Evolutionary conservation across 2,888 invertebrate genomes (phyloP).

Genomic region (Drosophila borealis): DNA sequence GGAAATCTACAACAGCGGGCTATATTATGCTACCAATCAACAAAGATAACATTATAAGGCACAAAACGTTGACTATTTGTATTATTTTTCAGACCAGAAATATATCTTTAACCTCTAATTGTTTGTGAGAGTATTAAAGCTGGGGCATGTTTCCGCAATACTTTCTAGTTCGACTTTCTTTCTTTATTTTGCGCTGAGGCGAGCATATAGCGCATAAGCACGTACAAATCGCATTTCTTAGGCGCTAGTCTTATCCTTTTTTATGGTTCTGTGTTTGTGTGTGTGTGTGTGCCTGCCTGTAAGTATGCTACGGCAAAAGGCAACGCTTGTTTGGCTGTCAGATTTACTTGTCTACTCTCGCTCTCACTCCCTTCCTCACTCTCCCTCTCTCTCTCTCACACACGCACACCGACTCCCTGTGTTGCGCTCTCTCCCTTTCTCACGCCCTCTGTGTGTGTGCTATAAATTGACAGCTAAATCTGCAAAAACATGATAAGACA

Average conservation of each 20-base stretch:
- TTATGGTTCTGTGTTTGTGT: constrained; percentile 53
- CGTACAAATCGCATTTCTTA: constrained; percentile 85
- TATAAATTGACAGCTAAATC: constrained; percentile 80
- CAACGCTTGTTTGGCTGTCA: constrained; percentile 75
- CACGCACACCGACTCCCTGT: background rate
- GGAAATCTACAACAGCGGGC: no score
- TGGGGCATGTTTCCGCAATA: background rate
- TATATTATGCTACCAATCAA: no score
- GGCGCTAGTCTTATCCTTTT: constrained; percentile 74
- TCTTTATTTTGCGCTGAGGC: constrained; percentile 64
- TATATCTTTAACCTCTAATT: background rate
- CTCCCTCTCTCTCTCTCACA: background rate
- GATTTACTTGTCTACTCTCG: constrained; percentile 70
- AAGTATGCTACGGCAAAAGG: constrained; percentile 55
- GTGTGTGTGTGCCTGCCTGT: constrained; percentile 24
- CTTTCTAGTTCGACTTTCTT: background rate
- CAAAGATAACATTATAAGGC: no score
- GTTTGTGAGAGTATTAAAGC: constrained; percentile 7
- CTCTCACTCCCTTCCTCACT: constrained; percentile 8
- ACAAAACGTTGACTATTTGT: no score
- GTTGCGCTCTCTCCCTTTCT: background rate
- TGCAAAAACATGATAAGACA: constrained; percentile 80
- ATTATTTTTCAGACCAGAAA: background rate
- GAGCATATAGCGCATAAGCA: constrained; percentile 81
- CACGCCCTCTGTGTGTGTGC: constrained; percentile 30